Evolutionary conservation across 1,140 invertebrate genomes (phyloP), one percentile per base, ranked within the genome.

Genomic region (Pantala flavescens): DNA sequence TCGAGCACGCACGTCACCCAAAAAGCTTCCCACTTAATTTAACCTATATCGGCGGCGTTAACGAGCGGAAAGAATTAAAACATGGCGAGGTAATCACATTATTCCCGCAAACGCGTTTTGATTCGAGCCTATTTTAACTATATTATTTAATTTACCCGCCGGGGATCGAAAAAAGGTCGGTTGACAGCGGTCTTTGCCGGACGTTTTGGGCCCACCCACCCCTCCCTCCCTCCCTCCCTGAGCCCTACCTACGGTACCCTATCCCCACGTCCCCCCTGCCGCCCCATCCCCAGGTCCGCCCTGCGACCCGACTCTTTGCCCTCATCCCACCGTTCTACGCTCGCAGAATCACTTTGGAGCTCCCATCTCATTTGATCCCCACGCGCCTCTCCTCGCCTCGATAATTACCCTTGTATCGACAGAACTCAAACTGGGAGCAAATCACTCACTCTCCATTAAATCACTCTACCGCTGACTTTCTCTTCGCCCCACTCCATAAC

Each of bases 391-490:
- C 49, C n/a, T 16, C 14, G 5, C 49, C 49, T 16, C 49, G 49
- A 63, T 63, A 63, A 63, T 63, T 63, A 63, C 49, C 49, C 49
- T 63, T 63, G 49, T 63, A 63, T 63, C 49, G 49, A 21, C 49
- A 12, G 12, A 21, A 21, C 49, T 63, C 49, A 63, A 63, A 63
- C 49, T 7, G 16, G 49, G n/a, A 63, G 3, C 49, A 21, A 63
- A 63, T 63, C 49, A 63, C 49, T 63, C 49, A 63, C 49, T 63
- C 49, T 63, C 49, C 49, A 63, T 63, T 63, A 63, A 63, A 63
- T 63, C 49, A 63, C 49, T 63, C 49, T 19, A 36, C 28, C 28
- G 3, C 28, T 36, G 9, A 2, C 28, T 36, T 63, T 63, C 49
- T 12, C 49, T 14, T 3, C 3, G 5, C 12, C 49, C 49, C n/a